Evolutionary conservation across 2,113 vertebrate species (phyloP).

Genomic region (Cynopterus brachyotis): DNA sequence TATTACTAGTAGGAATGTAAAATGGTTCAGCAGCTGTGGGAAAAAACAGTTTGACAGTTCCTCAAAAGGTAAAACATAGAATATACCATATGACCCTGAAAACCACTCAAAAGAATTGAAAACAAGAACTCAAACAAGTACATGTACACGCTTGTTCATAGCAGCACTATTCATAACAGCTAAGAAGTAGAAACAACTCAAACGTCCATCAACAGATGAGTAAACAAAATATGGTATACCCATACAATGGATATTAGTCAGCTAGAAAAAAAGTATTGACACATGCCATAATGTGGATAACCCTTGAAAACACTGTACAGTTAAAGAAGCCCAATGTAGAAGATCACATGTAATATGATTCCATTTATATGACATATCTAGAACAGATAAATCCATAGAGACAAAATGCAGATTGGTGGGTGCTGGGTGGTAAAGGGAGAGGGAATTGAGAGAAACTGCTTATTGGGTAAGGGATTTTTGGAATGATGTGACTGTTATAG

Average conservation of each 20-base stretch:
- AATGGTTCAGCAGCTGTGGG: background rate
- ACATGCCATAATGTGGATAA: background rate
- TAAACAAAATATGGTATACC: background rate
- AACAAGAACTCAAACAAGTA: background rate
- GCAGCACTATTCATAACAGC: background rate
- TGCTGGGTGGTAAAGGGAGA: background rate
- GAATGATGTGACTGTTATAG: background rate
- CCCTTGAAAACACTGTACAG: background rate
- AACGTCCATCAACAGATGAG: background rate
- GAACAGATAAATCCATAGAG: background rate
- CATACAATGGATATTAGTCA: background rate
- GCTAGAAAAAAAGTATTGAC: background rate
- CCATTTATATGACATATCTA: background rate
- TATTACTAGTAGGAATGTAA: background rate
- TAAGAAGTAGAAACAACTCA: background rate
- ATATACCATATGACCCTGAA: background rate
- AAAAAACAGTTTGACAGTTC: background rate
- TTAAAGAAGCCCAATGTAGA: background rate
- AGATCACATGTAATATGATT: background rate
- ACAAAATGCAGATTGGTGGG: background rate
- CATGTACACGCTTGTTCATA: background rate
- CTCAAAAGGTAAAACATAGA: background rate
- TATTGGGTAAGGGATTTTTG: background rate
- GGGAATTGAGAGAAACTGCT: background rate
- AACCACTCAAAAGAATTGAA: background rate